These are phyloP conservation scores for Pachyramphus minor DNA, from an alignment of 2,113 vertebrate species.

Conservation along the genomic window DNA sequence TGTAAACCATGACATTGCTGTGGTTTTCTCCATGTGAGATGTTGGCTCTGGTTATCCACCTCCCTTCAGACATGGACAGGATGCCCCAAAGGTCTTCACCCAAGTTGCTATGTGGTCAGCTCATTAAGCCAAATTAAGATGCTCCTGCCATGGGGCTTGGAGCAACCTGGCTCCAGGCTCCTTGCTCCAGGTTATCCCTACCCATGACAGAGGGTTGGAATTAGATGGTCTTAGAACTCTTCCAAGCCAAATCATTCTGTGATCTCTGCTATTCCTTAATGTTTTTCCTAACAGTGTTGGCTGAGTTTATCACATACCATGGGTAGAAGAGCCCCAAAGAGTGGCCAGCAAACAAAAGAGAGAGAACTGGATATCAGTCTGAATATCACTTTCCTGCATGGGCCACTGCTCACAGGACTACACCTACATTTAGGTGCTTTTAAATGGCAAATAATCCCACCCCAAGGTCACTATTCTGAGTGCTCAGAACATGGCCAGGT, in stretches of 20 bases:
- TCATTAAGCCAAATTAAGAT: background rate
- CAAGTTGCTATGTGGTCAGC: background rate
- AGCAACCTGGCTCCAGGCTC: background rate
- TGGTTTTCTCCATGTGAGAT: background rate
- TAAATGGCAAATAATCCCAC: background rate
- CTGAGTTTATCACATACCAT: background rate
- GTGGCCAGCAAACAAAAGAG: background rate
- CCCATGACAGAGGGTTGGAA: background rate
- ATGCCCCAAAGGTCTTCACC: background rate
- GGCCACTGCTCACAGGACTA: background rate
- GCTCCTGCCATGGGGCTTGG: background rate
- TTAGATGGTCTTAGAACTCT: background rate
- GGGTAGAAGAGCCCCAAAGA: background rate
- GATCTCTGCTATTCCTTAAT: background rate
- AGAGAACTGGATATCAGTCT: too few relatives aligned
- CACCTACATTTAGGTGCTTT: background rate
- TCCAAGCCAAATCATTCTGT: background rate
- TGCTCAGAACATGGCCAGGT: background rate
- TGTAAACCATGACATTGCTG: background rate
- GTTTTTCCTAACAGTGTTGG: background rate
- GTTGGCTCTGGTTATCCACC: background rate
- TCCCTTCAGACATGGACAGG: background rate
- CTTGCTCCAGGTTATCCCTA: background rate
- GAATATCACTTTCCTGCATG: accelerated
- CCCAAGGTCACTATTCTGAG: background rate